Evolutionary conservation across 2,888 invertebrate species (phyloP), one percentile per base, ranked within the genome.

Genomic region (Hyles lineata): DNA sequence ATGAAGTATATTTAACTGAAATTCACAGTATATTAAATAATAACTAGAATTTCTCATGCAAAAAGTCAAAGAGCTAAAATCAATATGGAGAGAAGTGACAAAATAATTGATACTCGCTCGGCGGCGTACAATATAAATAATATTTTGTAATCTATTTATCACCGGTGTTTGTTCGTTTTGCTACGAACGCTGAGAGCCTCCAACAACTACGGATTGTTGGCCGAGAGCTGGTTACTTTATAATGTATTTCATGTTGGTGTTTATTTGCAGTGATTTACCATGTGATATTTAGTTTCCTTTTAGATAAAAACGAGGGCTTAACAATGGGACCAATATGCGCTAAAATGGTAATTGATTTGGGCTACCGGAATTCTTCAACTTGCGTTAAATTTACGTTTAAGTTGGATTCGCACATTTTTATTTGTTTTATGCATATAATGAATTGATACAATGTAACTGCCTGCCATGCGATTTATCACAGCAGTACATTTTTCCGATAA

Each of bases 111-210:
- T 81, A 80, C 72, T 75, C 73, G 79, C 75, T 75, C 72, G 77
- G 74, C 74, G 71, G 72, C 73, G 70, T 80, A 74, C 72, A 80
- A 78, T 81, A 85, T 85, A 86, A 82, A 86, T 88, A 82, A 85
- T 81, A 82, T 82, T 81, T 83, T 81, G 77, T 80, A 82, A 85
- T 85, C 84, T 85, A 87, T 89, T 85, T 85, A 85, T 89, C 85
- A 85, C 80, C 72, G 71, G 74, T 74, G 43, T 76, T 72, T 78
- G 72, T 74, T 75, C 72, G 73, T 73, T 73, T 77, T 79, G 75
- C 69, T 74, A 32, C 69, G 67, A 69, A 23, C 79, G 80, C 78
- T 79, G 81, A 82, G 80, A 79, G 80, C 80, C 79, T 76, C 83
- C 81, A 78, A 79, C 78, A 77, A 79, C 75, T 69, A 71, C 79